Evolutionary conservation across 2,797 vertebrate genomes (phyloP).

Genomic region (Melanotaenia maccullochi): DNA sequence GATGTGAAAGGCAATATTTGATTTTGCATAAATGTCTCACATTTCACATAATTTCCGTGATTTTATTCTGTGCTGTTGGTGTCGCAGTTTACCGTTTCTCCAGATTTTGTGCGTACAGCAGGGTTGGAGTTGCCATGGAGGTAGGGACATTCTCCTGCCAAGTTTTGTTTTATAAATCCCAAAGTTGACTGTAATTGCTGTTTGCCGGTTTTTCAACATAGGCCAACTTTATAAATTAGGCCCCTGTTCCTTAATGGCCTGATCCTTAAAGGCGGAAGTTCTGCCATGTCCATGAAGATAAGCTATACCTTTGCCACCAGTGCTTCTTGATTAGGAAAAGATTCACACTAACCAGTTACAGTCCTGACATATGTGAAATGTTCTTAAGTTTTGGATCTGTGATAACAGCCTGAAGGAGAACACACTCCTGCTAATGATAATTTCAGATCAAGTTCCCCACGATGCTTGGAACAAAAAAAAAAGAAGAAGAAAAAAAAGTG

Average conservation of each 20-base stretch:
- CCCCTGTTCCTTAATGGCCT: neutral
- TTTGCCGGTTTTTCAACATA: too few relatives aligned
- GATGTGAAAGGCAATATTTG: too few relatives aligned
- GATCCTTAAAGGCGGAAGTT: neutral
- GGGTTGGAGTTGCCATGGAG: too few relatives aligned
- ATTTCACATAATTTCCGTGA: too few relatives aligned
- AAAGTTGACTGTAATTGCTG: too few relatives aligned
- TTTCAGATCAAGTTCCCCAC: neutral
- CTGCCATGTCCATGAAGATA: neutral
- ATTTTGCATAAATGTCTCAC: too few relatives aligned
- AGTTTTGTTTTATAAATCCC: too few relatives aligned
- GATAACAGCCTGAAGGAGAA: conserved; percentile 1
- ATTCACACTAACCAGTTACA: neutral
- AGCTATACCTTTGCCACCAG: neutral
- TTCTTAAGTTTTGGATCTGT: neutral
- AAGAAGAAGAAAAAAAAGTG: neutral
- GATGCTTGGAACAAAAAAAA: conserved; percentile 11
- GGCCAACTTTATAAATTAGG: too few relatives aligned
- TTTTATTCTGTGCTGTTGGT: too few relatives aligned
- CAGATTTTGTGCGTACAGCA: too few relatives aligned
- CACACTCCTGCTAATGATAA: neutral
- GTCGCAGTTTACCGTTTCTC: too few relatives aligned
- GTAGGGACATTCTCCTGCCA: too few relatives aligned
- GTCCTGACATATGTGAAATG: neutral
- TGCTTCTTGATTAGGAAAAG: neutral